phyloP scores from a whole-genome alignment of 2,888 invertebrate genomes.

The Cancer borealis region DNA sequence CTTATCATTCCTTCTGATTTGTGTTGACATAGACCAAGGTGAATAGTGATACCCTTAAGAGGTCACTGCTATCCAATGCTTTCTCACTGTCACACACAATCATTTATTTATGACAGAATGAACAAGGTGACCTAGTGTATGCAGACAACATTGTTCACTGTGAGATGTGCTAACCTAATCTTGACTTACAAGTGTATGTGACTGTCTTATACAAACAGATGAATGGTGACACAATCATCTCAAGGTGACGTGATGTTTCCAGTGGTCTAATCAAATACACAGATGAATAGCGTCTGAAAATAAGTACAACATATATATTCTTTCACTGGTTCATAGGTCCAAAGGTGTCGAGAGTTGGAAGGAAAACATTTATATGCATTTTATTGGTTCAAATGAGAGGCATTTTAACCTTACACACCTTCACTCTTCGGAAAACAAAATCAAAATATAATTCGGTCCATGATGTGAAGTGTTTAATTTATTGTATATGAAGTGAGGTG shows the following conservation, averaged over 20 bases:
- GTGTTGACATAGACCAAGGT: background rate
- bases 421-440: background rate
- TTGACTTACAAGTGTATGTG: conserved; percentile 1
- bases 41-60: background rate
- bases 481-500: background rate
- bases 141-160: background rate
- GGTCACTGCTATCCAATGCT: background rate
- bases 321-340: background rate
- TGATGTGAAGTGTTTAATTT: background rate
- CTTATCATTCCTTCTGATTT: background rate
- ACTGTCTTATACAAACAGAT: background rate
- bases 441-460: background rate
- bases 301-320: background rate
- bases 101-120: background rate
- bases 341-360: background rate
- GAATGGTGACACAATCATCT: background rate
- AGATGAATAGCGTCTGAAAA: background rate
- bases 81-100: background rate
- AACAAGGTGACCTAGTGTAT: background rate
- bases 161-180: background rate
- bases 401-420: background rate
- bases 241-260: background rate
- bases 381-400: background rate
- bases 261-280: conserved; percentile 13
- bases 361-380: background rate